These are phyloP conservation scores for Pan paniscus DNA, from an alignment of 2,113 vertebrate genomes.

Conservation along the genomic window DNA sequence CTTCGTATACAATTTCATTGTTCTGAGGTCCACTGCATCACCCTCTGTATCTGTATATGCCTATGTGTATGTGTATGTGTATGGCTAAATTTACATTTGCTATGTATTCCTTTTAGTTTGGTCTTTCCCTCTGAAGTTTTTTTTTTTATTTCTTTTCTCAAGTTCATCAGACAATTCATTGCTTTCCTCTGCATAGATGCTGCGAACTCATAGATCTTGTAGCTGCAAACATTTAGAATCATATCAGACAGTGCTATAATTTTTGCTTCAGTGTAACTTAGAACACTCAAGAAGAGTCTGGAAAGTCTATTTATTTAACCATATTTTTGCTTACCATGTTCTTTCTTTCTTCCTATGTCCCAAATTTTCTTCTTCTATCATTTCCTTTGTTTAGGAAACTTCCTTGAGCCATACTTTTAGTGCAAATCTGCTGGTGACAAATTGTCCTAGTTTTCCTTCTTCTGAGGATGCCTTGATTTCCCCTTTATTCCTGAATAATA, in stretches of 20 bases:
- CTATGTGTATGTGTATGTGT: neutral
- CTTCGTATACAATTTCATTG: neutral
- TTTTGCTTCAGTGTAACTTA: slow-evolving; percentile 6
- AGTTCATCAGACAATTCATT: neutral
- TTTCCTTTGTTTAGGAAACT: neutral
- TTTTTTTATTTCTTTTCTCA: neutral
- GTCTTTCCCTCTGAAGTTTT: neutral
- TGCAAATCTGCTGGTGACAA: neutral
- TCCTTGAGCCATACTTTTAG: neutral
- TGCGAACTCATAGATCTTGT: neutral
- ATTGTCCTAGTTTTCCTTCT: neutral
- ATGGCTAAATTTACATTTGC: neutral
- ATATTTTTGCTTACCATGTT: neutral
- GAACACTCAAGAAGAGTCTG: neutral
- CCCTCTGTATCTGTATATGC: neutral
- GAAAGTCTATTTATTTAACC: neutral
- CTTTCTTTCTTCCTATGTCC: neutral
- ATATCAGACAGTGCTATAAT: neutral
- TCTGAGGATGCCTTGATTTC: neutral
- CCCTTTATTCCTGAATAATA: neutral
- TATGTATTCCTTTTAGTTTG: neutral
- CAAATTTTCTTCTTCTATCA: neutral
- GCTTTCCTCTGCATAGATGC: neutral
- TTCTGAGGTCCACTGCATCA: neutral
- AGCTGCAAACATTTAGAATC: neutral